phyloP scores from a whole-genome alignment of 1,140 invertebrate species.

The Drosophila athabasca region DNA sequence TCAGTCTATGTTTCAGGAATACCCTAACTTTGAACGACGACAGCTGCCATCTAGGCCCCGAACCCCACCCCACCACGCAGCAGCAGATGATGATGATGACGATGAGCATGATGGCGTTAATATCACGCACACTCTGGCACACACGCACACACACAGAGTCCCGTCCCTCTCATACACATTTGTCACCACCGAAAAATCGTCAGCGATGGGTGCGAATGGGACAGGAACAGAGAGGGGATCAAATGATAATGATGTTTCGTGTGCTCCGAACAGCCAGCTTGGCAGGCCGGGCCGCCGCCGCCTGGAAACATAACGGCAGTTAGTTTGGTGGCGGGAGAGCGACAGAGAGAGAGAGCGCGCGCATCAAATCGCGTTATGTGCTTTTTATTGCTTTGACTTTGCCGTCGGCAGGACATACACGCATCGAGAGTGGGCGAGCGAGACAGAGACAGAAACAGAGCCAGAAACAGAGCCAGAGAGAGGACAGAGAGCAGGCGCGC shows the following conservation, averaged over 20 bases:
- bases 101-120: slow-evolving; percentile 67
- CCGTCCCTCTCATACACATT: not conserved
- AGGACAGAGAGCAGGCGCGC: slow-evolving; percentile 26
- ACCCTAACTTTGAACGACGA: not conserved
- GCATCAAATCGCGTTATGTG: slow-evolving; percentile 40
- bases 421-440: slow-evolving; percentile 33
- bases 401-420: slow-evolving; percentile 34
- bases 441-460: slow-evolving; percentile 14
- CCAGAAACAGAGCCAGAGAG: slow-evolving; percentile 1
- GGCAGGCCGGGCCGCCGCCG: slow-evolving; percentile 9
- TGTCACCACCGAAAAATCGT: slow-evolving; percentile 37
- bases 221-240: slow-evolving; percentile 31
- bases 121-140: slow-evolving; percentile 35
- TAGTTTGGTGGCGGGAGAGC: slow-evolving; percentile 40
- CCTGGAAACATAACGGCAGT: slow-evolving; percentile 53
- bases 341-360: slow-evolving; percentile 65
- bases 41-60: slow-evolving; percentile 10
- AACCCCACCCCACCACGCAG: not conserved
- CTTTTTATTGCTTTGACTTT: slow-evolving; percentile 56
- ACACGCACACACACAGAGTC: slow-evolving; percentile 6
- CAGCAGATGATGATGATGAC: slow-evolving; percentile 8
- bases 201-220: slow-evolving; percentile 33
- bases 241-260: slow-evolving; percentile 67
- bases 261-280: slow-evolving; percentile 7
- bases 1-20: too few relatives aligned